phyloP scores from a whole-genome alignment of 2,113 vertebrate species.

The Semicossyphus pulcher region DNA sequence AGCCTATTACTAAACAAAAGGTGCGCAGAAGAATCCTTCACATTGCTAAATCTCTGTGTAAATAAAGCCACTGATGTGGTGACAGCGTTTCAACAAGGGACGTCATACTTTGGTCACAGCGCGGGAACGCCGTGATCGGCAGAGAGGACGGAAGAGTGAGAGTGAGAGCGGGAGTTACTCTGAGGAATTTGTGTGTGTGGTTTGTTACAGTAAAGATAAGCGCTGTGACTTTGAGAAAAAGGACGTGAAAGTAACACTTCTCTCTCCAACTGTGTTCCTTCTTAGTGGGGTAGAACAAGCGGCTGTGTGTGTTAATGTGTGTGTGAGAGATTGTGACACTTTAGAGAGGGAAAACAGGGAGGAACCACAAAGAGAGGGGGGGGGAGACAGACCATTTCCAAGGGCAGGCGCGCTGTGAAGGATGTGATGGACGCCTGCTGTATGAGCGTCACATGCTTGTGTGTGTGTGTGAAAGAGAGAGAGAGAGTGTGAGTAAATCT shows the following conservation, averaged over 20 bases:
- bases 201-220: conserved; percentile 40
- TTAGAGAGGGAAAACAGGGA: conserved; percentile 30
- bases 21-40: not conserved
- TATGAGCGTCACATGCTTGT: conserved; percentile 38
- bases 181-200: conserved; percentile 1
- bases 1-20: conserved; percentile 17
- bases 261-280: conserved; percentile 47
- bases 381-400: conserved; percentile 44
- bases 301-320: conserved; percentile 3
- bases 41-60: conserved; percentile 21
- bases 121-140: not conserved
- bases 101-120: conserved; percentile 5
- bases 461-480: conserved; percentile 18
- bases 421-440: conserved; percentile 68
- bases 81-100: conserved; percentile 19
- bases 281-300: conserved; percentile 18
- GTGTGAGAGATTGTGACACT: conserved; percentile 22
- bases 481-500: conserved; percentile 65
- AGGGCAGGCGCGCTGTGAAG: conserved; percentile 61
- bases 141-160: not conserved
- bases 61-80: conserved; percentile 13
- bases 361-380: conserved; percentile 37
- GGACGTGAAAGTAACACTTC: conserved; percentile 32
- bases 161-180: conserved; percentile 1
- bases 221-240: conserved; percentile 61